Evolutionary conservation across 2,888 invertebrate genomes (phyloP), one percentile per base, ranked within the genome.

Genomic region (Melolontha melolontha): DNA sequence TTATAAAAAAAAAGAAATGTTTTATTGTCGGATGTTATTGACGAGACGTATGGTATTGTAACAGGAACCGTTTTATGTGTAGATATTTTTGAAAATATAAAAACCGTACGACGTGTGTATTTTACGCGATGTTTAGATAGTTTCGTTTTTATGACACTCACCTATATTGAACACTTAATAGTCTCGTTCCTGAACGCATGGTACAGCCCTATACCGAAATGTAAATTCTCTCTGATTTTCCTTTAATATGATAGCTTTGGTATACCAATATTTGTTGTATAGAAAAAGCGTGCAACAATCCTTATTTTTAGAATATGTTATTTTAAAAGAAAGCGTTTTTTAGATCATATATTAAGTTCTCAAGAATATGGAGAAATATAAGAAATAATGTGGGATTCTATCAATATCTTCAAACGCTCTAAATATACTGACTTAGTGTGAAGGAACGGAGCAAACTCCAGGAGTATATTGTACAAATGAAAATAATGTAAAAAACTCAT

Each of bases 91-190:
- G 59, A 62, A 62, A 62, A 62, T 62, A 62, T 62, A 62, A 62
- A 62, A 62, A 47, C 47, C 14, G 7, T 39, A 47, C 59, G 14
- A 62, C 59, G 59, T 62, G 59, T 62, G 59, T 62, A 62, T 62
- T 62, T 62, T 62, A 62, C 59, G 59, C 59, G 59, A 62, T 62
- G 59, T 62, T 62, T 62, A 49, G 59, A 47, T 47, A 62, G 59
- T 62, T 62, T 62, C 34, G 59, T 47, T 62, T 62, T 62, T 62
- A 62, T 62, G 47, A 14, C 59, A 40, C 59, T 47, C 47, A 34
- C 34, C 49, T 47, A 47, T 62, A 47, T 62, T 47, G 34, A 62
- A 62, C 59, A 62, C 59, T 62, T 62, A 47, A 62, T 62, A 62
- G 47, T 47, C 27, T 59, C 34, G 47, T 47, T 47, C 59, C 12